Percentiles rank a stretch among this genome's conserved stretches.
Conservation (phyloP, 2,888 invertebrate genomes). For the Scaptomyza parva region DNA sequence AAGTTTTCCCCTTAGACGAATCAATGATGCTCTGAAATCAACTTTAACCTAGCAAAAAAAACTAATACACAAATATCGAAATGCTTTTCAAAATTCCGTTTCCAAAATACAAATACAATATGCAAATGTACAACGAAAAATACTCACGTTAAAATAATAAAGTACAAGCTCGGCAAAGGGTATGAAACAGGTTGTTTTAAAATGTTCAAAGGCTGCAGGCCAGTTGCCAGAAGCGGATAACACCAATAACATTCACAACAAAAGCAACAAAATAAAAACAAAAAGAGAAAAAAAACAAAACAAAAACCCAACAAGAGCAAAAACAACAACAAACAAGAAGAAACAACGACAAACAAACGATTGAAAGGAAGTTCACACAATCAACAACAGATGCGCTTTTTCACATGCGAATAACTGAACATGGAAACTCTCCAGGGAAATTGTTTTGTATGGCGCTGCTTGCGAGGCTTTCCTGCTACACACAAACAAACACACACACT, state of each 20-base stretch:
- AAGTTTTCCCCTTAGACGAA: constrained; percentile 25
- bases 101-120: neutral
- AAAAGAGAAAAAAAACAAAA: constrained; percentile 7
- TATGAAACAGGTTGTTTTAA: constrained; percentile 12
- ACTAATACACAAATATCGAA: neutral
- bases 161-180: neutral
- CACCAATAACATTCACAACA: constrained; percentile 65
- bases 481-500: constrained; percentile 29
- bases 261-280: constrained; percentile 38
- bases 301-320: constrained; percentile 15
- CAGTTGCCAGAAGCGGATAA: constrained; percentile 61
- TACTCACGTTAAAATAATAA: neutral
- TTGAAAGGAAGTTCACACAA: constrained; percentile 80
- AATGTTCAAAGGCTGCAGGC: constrained; percentile 55
- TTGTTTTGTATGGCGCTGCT: constrained; percentile 69
- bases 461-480: constrained; percentile 33
- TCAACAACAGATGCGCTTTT: constrained; percentile 81
- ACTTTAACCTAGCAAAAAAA: neutral
- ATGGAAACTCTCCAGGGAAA: constrained; percentile 78
- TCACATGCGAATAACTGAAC: constrained; percentile 79
- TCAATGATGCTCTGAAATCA: constrained; percentile 35
- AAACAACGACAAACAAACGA: constrained; percentile 73
- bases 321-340: constrained; percentile 50
- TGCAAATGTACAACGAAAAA: neutral
- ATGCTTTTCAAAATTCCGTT: too few relatives aligned